Conservation (phyloP, 2,888 invertebrate genomes). For the Stenoptilia bipunctidactyla region DNA sequence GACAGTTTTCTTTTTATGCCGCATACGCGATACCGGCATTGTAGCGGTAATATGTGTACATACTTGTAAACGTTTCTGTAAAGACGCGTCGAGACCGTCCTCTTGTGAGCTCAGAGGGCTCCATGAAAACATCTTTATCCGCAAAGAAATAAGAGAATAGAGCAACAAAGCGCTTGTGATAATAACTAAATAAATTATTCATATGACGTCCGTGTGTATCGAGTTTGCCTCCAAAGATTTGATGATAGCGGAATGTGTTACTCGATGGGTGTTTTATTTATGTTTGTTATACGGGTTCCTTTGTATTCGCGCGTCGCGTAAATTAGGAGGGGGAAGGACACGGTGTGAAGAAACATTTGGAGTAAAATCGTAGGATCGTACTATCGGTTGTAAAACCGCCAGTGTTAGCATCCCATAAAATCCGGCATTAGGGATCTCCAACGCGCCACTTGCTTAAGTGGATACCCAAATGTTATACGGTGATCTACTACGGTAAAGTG, state of each 20-base stretch:
- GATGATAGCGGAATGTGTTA: slow-evolving; percentile 32
- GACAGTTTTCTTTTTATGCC: no score
- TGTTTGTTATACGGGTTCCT: slow-evolving; percentile 14
- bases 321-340: neutral
- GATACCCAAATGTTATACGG: slow-evolving; percentile 15
- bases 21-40: no score
- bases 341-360: no score
- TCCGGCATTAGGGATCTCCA: slow-evolving; percentile 32
- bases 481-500: no score
- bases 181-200: slow-evolving; percentile 50
- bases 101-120: no score
- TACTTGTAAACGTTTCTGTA: slow-evolving; percentile 27
- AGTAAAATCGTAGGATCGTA: slow-evolving; percentile 20
- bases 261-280: slow-evolving; percentile 18
- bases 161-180: slow-evolving; percentile 29
- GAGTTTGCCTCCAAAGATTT: slow-evolving; percentile 35
- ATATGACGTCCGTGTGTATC: slow-evolving; percentile 33
- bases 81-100: slow-evolving; percentile 13
- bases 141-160: slow-evolving; percentile 27
- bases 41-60: slow-evolving; percentile 24
- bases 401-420: slow-evolving; percentile 48
- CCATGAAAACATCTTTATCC: slow-evolving; percentile 22
- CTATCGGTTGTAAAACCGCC: slow-evolving; percentile 47
- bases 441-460: slow-evolving; percentile 25
- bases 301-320: slow-evolving; percentile 17